A percentile compares a stretch with the other conserved stretches of the same genome.
phyloP scores from a whole-genome alignment of 2,113 vertebrate species.

The Noctilio leporinus region DNA sequence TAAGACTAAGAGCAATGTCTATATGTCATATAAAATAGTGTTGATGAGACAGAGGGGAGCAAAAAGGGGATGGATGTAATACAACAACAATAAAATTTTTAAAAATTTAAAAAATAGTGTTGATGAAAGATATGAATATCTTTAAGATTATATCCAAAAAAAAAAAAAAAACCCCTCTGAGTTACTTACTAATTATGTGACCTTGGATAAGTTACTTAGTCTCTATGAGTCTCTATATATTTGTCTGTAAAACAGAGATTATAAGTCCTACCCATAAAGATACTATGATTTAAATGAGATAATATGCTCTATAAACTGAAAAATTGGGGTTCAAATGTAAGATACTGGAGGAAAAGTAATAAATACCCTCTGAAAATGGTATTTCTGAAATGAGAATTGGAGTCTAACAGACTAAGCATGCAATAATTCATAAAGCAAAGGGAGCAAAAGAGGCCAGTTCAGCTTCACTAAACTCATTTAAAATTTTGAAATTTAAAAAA shows the following conservation, averaged over 20 bases:
- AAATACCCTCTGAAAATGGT: background rate
- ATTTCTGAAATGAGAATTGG: background rate
- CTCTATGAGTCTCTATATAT: background rate
- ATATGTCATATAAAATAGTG: background rate
- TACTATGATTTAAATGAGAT: background rate
- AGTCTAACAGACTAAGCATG: background rate
- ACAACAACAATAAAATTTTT: too few species aligned
- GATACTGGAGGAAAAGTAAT: background rate
- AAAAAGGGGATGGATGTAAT: too few species aligned
- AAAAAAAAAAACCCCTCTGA: too few species aligned
- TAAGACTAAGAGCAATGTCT: background rate
- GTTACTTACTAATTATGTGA: background rate
- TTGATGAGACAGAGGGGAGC: too few species aligned
- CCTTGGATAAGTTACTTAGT: background rate
- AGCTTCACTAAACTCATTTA: background rate
- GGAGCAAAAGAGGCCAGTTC: background rate
- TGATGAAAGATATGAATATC: background rate
- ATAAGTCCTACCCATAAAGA: background rate
- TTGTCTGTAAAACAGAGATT: background rate
- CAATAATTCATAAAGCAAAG: slow-evolving; percentile 8
- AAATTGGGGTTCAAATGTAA: background rate
- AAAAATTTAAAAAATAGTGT: too few species aligned
- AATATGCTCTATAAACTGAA: background rate
- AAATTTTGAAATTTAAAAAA: slow-evolving; percentile 3
- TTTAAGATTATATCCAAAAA: background rate